Evolutionary conservation across 1,140 invertebrate genomes (phyloP).

Genomic region (Neoseiulus cucumeris): DNA sequence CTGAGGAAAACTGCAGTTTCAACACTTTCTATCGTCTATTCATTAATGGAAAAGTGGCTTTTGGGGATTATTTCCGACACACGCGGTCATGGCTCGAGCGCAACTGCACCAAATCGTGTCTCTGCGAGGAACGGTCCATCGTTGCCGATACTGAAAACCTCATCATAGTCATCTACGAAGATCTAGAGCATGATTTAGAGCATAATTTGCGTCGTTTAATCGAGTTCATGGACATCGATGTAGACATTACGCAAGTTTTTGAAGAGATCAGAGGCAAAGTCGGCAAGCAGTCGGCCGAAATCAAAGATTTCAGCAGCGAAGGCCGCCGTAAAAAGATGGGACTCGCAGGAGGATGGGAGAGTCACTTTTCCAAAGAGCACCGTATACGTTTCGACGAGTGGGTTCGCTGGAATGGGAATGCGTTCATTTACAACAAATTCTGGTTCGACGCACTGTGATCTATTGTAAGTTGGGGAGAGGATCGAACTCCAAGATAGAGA

Average conservation of each 20-base stretch:
- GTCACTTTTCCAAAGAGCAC: neutral
- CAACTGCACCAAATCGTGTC: neutral
- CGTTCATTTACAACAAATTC: neutral
- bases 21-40: conserved; percentile 2
- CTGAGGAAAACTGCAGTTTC: conserved; percentile 1
- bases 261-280: too few species aligned
- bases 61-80: neutral
- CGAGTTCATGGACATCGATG: neutral
- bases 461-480: neutral
- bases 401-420: neutral
- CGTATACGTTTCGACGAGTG: neutral
- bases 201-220: neutral
- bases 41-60: neutral
- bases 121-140: neutral
- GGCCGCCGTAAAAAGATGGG: neutral
- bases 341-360: neutral
- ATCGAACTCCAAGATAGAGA: neutral
- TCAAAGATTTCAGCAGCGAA: neutral
- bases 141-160: neutral
- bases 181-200: neutral
- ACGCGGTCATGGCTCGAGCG: neutral
- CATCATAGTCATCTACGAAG: neutral
- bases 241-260: too few species aligned
- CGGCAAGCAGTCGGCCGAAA: neutral
- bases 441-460: conserved; percentile 4